These are phyloP conservation scores for Myocastor coypus DNA, from an alignment of 2,113 vertebrate species.

Conservation along the genomic window DNA sequence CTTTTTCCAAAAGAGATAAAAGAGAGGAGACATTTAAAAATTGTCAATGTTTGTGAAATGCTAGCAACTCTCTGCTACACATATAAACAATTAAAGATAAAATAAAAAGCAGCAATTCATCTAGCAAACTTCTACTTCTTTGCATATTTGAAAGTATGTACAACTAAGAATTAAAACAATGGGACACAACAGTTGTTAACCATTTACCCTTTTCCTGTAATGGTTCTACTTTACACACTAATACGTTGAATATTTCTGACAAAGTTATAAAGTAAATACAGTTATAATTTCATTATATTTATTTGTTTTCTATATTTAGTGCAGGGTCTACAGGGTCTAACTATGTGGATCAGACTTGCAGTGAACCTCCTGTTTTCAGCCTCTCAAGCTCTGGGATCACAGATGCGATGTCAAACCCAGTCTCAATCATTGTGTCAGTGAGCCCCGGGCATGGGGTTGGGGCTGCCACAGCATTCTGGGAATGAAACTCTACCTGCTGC, in stretches of 20 bases:
- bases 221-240: not conserved
- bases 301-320: too few species aligned
- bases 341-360: too few species aligned
- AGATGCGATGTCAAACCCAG: too few species aligned
- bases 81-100: not conserved
- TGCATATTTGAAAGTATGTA: not conserved
- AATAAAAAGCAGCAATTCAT: not conserved
- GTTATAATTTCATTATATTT: not conserved
- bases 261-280: not conserved
- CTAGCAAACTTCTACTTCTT: not conserved
- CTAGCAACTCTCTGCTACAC: not conserved
- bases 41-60: not conserved
- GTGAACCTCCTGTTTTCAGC: too few species aligned
- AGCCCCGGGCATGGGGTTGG: too few species aligned
- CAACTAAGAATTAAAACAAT: conserved; percentile 28
- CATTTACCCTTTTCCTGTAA: not conserved
- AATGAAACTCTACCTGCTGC: too few species aligned
- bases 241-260: not conserved
- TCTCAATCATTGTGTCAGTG: too few species aligned
- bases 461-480: too few species aligned
- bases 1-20: not conserved
- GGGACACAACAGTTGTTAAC: not conserved
- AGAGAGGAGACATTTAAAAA: not conserved
- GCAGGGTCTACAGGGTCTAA: too few species aligned
- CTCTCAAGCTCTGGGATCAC: too few species aligned